phyloP scores from a whole-genome alignment of 2,113 vertebrate genomes.

The Egretta garzetta region DNA sequence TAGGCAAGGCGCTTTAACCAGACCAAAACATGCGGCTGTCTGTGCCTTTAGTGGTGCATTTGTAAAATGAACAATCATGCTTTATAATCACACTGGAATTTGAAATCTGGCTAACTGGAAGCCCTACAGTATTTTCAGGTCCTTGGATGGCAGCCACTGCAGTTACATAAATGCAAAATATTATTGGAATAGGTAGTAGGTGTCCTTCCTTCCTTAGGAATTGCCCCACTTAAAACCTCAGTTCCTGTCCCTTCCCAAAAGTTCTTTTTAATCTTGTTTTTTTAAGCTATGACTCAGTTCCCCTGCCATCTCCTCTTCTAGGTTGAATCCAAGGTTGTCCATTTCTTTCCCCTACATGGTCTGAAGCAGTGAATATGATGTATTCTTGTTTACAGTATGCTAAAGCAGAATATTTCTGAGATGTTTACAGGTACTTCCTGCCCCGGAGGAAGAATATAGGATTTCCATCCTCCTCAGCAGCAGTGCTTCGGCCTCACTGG shows the following conservation, averaged over 20 bases:
- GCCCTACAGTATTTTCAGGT: neutral
- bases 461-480: constrained; percentile 73
- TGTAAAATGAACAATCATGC: neutral
- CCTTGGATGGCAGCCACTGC: neutral
- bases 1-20: neutral
- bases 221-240: constrained; percentile 55
- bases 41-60: neutral
- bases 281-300: constrained; percentile 65
- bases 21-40: neutral
- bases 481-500: constrained; percentile 60
- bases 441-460: constrained; percentile 75
- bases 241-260: constrained; percentile 45
- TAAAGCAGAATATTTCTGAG: constrained; percentile 63
- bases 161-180: constrained; percentile 57
- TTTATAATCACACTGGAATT: neutral
- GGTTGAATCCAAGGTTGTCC: constrained; percentile 40
- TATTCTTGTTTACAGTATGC: constrained; percentile 68
- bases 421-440: constrained; percentile 77
- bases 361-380: constrained; percentile 56
- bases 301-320: constrained; percentile 26
- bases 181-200: constrained; percentile 65
- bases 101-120: constrained; percentile 14
- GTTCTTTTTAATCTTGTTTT: constrained; percentile 46
- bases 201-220: constrained; percentile 72
- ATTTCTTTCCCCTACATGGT: constrained; percentile 57